These are phyloP conservation scores for Cirrhinus mrigala DNA, from an alignment of 2,797 vertebrate genomes.

Conservation along the genomic window DNA sequence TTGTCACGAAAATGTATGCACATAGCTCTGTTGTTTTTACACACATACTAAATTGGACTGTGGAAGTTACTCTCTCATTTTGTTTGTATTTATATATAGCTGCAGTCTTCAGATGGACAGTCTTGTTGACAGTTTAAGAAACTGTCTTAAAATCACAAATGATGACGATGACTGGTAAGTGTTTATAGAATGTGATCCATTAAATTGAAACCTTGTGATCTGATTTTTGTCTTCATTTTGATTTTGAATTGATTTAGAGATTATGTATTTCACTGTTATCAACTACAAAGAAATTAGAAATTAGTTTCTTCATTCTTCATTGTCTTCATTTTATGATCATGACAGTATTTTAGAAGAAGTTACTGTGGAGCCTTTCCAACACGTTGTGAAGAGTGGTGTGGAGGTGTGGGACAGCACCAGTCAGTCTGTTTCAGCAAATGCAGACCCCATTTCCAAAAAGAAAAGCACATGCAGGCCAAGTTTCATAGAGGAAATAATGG, in stretches of 20 bases:
- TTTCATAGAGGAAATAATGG: conserved; percentile 54
- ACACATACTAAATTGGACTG: neutral
- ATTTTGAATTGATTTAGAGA: too few relatives aligned
- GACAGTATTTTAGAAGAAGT: conserved; percentile 33
- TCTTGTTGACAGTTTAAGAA: conserved; percentile 57
- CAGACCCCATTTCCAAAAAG: neutral
- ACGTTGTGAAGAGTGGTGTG: neutral
- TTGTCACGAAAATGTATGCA: neutral
- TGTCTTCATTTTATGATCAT: neutral
- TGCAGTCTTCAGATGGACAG: conserved; percentile 67
- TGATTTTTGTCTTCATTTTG: neutral
- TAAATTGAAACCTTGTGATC: neutral
- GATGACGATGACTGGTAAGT: conserved; percentile 21
- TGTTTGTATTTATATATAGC: conserved; percentile 62
- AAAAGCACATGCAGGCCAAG: conserved; percentile 13
- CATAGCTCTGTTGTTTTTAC: neutral
- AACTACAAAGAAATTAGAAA: too few relatives aligned
- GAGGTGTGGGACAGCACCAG: neutral
- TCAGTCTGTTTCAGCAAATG: neutral
- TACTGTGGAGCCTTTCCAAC: conserved; percentile 6
- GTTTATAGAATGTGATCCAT: neutral
- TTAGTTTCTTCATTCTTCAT: too few relatives aligned
- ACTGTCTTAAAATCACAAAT: conserved; percentile 68
- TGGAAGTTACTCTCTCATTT: neutral
- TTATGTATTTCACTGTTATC: too few relatives aligned